Conservation (phyloP, 2,797 vertebrate genomes). For the Hylomyscus alleni region DNA sequence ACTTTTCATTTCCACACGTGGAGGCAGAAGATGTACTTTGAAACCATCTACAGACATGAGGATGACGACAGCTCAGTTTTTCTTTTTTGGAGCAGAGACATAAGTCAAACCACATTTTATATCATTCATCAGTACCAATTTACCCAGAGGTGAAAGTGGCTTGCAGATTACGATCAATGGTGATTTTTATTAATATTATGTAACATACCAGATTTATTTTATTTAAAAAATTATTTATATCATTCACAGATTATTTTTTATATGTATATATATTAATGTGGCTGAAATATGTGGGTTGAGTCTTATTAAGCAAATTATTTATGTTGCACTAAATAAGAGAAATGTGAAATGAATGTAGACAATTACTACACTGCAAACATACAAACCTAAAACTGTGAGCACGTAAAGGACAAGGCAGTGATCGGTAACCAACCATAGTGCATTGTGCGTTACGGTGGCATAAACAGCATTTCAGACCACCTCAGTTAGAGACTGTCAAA, state of each 20-base stretch:
- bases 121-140: slow-evolving; percentile 82
- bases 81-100: slow-evolving; percentile 63
- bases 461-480: slow-evolving; percentile 54
- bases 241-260: slow-evolving; percentile 92
- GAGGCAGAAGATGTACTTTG: slow-evolving; percentile 77
- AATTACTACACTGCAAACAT: slow-evolving; percentile 89
- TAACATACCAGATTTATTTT: slow-evolving; percentile 94
- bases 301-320: slow-evolving; percentile 93
- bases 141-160: slow-evolving; percentile 84
- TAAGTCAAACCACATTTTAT: slow-evolving; percentile 75
- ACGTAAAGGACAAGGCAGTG: slow-evolving; percentile 72
- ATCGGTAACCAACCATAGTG: slow-evolving; percentile 66
- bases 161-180: slow-evolving; percentile 86
- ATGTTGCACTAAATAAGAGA: slow-evolving; percentile 91
- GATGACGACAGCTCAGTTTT: slow-evolving; percentile 20
- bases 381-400: slow-evolving; percentile 90
- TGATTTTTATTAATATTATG: slow-evolving; percentile 92
- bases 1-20: slow-evolving; percentile 50
- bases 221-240: slow-evolving; percentile 94
- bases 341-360: slow-evolving; percentile 90
- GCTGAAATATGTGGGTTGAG: slow-evolving; percentile 92
- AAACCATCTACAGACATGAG: slow-evolving; percentile 50
- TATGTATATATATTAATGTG: slow-evolving; percentile 90
- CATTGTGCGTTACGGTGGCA: slow-evolving; percentile 74
- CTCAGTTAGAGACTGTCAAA: slow-evolving; percentile 59